These are phyloP conservation scores for Heteronetta atricapilla DNA, from an alignment of 2,113 vertebrate genomes.

Conservation along the genomic window DNA sequence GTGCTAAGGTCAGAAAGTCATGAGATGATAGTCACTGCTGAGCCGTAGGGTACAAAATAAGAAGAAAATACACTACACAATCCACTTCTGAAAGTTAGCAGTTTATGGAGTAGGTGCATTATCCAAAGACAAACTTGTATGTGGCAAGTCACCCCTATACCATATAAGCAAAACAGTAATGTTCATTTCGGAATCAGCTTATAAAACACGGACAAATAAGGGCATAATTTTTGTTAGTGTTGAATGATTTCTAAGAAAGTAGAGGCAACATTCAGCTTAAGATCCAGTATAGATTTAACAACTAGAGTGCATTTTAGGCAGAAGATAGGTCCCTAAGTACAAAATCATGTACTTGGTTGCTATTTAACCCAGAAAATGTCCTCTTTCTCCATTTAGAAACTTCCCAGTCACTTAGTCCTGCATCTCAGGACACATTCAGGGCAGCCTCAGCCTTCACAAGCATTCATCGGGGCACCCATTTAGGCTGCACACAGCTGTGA, in stretches of 20 bases:
- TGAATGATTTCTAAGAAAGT: neutral
- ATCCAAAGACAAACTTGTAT: neutral
- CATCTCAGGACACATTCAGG: neutral
- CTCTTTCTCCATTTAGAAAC: neutral
- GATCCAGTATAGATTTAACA: neutral
- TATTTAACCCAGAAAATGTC: neutral
- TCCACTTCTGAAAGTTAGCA: neutral
- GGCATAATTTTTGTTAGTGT: neutral
- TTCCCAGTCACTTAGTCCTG: neutral
- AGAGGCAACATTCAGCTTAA: neutral
- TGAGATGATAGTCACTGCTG: slow-evolving; percentile 8
- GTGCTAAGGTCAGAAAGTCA: slow-evolving; percentile 64
- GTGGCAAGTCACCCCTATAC: neutral
- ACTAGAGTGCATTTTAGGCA: neutral
- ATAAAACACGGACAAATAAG: neutral
- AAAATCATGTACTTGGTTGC: neutral
- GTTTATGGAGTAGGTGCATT: neutral
- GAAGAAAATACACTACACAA: neutral
- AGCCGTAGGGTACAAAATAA: neutral
- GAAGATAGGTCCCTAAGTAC: neutral
- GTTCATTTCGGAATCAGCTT: neutral
- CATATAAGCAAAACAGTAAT: neutral
- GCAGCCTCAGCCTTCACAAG: neutral
- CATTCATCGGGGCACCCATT: neutral
- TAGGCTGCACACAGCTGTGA: neutral